Base-by-base conservation (phyloP, 1,140 invertebrate genomes). In the Diorhabda sublineata region DNA sequence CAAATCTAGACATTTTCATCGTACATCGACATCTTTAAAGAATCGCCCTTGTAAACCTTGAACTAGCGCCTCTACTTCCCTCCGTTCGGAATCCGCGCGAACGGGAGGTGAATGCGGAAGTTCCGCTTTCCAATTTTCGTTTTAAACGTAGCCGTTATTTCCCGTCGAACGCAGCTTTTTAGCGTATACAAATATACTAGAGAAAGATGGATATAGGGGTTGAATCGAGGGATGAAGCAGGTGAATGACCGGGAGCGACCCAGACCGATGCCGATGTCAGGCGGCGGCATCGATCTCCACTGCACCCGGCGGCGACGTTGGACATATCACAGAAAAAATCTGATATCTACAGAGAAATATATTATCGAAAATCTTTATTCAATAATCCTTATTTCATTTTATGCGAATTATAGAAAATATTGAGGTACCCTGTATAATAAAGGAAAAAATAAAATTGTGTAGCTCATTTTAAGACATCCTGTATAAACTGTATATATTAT, bases 191-290 rank as follows among this genome's bases (percentile, higher is more conserved):
- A 6, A 52, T n/a, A 8, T 52, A 52, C 47, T 8, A 6, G 47
- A 52, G 47, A 52, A n/a, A 52, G 47, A 52, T 4, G n/a, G 47
- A 52, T 8, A 52, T n/a, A 52, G 47, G 47, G 47, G 47, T 52
- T 52, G 47, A 52, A 52, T 52, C 70, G 43, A 72, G 75, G 75
- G 72, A 74, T 72, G 69, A 69, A 74, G 63, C 75, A 74, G 76
- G 76, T 77, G 75, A 76, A 77, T 71, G 76, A 77, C 75, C 76
- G 68, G 60, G 62, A 71, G 69, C 76, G 75, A 77, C 76, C 76
- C 76, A 75, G 75, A 77, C 76, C 76, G 75, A 77, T 75, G 76
- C 76, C 76, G 76, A 74, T 73, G 76, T 69, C 73, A 73, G 70
- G 71, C 71, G 73, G 65, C 73, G 73, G 63, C 69, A 74, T 74